Base-by-base conservation (phyloP, 1,140 invertebrate genomes). In the Drosophila jambulina region DNA sequence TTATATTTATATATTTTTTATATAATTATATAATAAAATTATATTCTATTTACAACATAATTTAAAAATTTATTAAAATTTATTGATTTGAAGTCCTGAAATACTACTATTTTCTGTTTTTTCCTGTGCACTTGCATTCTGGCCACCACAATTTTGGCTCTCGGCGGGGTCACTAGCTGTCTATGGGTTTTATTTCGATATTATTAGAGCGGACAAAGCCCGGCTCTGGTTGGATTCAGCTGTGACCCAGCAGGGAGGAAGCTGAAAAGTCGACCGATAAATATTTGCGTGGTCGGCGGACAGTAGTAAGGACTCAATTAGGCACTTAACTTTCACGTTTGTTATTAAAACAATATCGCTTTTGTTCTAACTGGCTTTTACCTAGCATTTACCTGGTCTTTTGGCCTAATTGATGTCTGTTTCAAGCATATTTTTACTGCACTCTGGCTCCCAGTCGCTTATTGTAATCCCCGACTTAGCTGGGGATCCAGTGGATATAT, bases 401-500 rank as follows among this genome's bases (percentile, higher is more conserved):
- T 29, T 38, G 1, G 1, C 36, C 27, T 34, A 63, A 63, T 63
- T 63, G 38, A 9, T 29, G 10, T 21, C 12, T 32, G 29, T 46
- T 7, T 43, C 27, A 10, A 42, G 56, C 38, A 43, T 27, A 25
- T 65, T 62, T 62, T 21, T 12, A n/a, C 13, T 15, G 9, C 3
- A 34, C 17, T 45, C 13, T 45, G 21, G 58, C 43, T 29, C 25
- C 13, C 43, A 68, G 40, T 68, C 29, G 29, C 51, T 46, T 51
- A 68, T 67, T 21, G 45, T 69, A 51, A 69, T 69, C 65, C 62
- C 36, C 27, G 45, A 13, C 12, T 69, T 51, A 64, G 62, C 45
- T 23, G 4, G 25, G 45, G 61, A 67, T 51, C 17, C n/a, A 36
- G 43, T 27, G 25, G 82, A 83, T 69, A 74, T 74, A 82, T 77